Conservation (phyloP, 2,113 vertebrate genomes). For the Cochlearius cochlearius region DNA sequence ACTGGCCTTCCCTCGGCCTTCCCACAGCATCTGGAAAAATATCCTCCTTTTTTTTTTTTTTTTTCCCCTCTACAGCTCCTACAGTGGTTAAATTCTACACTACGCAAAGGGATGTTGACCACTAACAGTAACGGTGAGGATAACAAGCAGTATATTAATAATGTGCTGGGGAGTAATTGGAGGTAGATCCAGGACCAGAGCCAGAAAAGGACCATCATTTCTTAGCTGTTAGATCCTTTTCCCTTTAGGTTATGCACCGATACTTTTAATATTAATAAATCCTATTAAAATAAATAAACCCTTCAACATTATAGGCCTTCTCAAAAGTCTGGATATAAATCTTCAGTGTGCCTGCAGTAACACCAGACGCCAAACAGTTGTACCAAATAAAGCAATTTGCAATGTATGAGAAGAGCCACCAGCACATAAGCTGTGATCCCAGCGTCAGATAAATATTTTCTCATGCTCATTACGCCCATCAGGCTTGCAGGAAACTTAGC, state of each 20-base stretch:
- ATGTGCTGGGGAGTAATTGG: not conserved
- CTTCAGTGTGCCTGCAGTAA: not conserved
- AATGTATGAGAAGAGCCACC: not conserved
- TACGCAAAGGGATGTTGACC: not conserved
- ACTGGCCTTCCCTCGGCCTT: not conserved
- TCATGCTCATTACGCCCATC: not conserved
- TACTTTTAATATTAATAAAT: not conserved
- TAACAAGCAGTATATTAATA: not conserved
- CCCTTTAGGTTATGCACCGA: not conserved
- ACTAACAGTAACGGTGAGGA: not conserved
- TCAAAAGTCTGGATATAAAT: not conserved
- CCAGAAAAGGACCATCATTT: not conserved
- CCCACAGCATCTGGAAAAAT: not conserved
- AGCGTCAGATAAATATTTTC: not conserved
- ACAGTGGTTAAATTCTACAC: not conserved
- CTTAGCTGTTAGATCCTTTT: not conserved
- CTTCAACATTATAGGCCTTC: not conserved
- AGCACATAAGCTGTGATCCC: not conserved
- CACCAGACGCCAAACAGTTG: not conserved
- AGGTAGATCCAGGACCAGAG: not conserved
- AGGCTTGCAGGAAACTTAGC: not conserved
- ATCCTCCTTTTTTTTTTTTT: too few species aligned
- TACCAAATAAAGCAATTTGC: constrained; percentile 2
- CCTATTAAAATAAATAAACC: not conserved
- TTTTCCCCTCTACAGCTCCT: not conserved